Evolutionary conservation across 2,888 invertebrate genomes (phyloP).

Genomic region (Xestia ashworthii): DNA sequence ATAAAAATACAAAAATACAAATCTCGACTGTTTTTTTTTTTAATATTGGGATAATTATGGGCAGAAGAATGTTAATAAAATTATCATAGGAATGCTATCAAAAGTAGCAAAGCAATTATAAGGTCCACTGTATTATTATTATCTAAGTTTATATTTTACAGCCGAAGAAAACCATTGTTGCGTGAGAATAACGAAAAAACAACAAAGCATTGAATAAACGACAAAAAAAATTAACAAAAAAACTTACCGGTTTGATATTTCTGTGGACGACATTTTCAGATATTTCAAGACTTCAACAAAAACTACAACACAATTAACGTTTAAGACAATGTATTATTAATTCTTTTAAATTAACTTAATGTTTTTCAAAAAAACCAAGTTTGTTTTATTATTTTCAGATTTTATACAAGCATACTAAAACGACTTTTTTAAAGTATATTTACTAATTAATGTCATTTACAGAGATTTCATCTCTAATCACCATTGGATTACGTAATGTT

Average conservation of each 20-base stretch:
- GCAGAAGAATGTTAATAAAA: too few relatives aligned
- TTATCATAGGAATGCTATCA: background rate
- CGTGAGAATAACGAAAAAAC: background rate
- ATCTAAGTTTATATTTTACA: background rate
- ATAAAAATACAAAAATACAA: too few relatives aligned
- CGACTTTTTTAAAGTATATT: background rate
- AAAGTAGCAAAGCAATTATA: background rate
- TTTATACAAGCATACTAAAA: background rate
- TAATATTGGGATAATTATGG: too few relatives aligned
- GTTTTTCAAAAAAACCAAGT: background rate
- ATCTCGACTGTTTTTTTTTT: too few relatives aligned
- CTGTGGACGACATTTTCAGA: slow-evolving; percentile 18
- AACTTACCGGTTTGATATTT: slow-evolving; percentile 17
- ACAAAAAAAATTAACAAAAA: background rate
- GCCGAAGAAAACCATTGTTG: background rate
- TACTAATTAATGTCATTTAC: background rate
- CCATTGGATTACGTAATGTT: background rate
- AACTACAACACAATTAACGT: background rate
- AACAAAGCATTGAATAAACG: background rate
- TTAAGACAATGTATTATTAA: background rate
- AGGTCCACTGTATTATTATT: background rate
- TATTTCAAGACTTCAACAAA: background rate
- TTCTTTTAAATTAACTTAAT: background rate
- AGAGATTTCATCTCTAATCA: background rate
- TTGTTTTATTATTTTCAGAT: background rate